Percentiles rank a stretch among this genome's conserved stretches.
Conservation (phyloP, 1,140 invertebrate species). For the Cardiocondyla obscurior region DNA sequence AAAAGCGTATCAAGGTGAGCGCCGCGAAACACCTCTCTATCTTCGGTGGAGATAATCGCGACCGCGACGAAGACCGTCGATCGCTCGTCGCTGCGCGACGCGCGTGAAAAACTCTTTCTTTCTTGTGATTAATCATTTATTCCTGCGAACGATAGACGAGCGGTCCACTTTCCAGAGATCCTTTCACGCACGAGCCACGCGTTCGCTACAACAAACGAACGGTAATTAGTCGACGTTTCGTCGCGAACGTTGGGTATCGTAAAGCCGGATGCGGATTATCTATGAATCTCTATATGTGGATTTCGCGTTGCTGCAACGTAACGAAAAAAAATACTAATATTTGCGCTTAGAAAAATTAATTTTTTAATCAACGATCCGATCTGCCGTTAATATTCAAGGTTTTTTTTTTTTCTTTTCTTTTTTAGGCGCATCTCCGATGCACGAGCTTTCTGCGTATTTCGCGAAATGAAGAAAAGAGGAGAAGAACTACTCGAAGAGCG, state of each 20-base stretch:
- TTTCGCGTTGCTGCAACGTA: neutral
- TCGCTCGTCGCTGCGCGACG: neutral
- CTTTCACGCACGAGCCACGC: conserved; percentile 18
- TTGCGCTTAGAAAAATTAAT: neutral
- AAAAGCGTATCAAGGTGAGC: neutral
- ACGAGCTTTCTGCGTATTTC: neutral
- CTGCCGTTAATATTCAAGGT: neutral
- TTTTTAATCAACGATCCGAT: neutral
- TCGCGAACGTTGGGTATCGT: conserved; percentile 4
- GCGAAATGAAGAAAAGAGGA: neutral
- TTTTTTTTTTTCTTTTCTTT: too few species aligned
- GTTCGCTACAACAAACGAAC: conserved; percentile 33
- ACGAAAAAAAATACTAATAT: neutral
- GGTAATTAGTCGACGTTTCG: conserved; percentile 45
- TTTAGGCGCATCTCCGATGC: neutral
- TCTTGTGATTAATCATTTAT: conserved; percentile 33
- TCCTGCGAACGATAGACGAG: conserved; percentile 19
- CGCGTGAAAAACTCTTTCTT: neutral
- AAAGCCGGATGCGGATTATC: conserved; percentile 27
- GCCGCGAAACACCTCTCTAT: neutral
- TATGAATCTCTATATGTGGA: neutral
- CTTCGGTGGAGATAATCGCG: too few species aligned
- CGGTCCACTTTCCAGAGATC: conserved; percentile 20
- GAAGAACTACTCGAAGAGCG: neutral
- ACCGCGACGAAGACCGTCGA: neutral